Percentiles rank a stretch among this genome's conserved stretches.
Conservation (phyloP, 2,797 vertebrate genomes). For the Aulostomus chinensis region DNA sequence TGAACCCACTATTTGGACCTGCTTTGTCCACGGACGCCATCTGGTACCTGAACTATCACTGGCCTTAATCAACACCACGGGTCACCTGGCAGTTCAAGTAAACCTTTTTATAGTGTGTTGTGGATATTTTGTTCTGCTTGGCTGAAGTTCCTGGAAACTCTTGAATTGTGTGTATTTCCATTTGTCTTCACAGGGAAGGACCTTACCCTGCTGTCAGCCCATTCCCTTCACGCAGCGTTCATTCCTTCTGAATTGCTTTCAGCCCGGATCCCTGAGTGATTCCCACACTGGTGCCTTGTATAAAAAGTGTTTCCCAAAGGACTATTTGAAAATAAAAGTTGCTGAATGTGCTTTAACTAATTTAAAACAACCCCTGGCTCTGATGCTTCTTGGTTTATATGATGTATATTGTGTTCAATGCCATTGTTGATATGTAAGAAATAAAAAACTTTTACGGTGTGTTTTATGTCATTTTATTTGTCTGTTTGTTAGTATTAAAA, state of each 20-base stretch:
- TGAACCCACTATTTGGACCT: conserved; percentile 96
- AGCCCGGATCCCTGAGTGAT: conserved; percentile 30
- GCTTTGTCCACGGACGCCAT: conserved; percentile 86
- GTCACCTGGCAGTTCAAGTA: conserved; percentile 36
- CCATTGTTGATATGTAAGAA: conserved; percentile 22
- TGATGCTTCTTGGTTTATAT: conserved; percentile 35
- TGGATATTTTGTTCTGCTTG: background rate
- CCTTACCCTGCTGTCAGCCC: conserved; percentile 30
- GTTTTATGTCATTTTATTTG: conserved; percentile 6
- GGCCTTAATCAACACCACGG: conserved; percentile 76
- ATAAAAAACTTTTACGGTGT: conserved; percentile 16
- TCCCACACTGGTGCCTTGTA: conserved; percentile 47
- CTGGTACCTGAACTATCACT: conserved; percentile 89
- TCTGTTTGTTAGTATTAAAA: no score
- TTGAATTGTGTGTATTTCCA: background rate
- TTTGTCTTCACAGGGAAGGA: conserved; percentile 21
- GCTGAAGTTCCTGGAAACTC: background rate
- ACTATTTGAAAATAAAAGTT: conserved; percentile 22
- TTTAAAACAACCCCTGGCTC: conserved; percentile 27
- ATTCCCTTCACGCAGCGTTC: conserved; percentile 29
- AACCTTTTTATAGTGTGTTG: background rate
- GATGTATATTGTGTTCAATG: conserved; percentile 49
- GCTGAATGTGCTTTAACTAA: conserved; percentile 45
- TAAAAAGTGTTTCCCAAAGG: conserved; percentile 39
- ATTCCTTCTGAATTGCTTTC: conserved; percentile 44